Conservation (phyloP, 1,140 invertebrate genomes). For the Microplitis mediator region DNA sequence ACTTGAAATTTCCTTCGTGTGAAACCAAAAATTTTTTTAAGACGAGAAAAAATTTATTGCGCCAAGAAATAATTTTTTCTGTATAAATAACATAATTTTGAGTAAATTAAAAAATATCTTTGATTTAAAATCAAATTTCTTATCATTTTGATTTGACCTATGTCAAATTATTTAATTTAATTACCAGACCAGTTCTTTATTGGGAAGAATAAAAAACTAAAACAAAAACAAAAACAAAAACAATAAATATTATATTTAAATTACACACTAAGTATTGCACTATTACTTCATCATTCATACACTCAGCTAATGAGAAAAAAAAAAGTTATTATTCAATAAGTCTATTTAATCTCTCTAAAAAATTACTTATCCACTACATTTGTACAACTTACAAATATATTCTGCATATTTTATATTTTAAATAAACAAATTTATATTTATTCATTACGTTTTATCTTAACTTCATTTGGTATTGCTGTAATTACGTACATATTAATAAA, state of each 20-base stretch:
- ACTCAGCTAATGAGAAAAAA: conserved; percentile 21
- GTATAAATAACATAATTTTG: too few species aligned
- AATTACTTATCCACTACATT: conserved; percentile 59
- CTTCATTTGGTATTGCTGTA: conserved; percentile 21
- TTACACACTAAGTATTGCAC: conserved; percentile 59
- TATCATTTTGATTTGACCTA: too few species aligned
- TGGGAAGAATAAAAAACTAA: too few species aligned
- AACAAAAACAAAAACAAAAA: background rate
- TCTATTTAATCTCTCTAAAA: conserved; percentile 55
- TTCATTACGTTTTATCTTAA: conserved; percentile 29
- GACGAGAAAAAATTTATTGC: too few species aligned
- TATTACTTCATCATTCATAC: conserved; percentile 45
- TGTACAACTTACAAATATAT: conserved; percentile 60
- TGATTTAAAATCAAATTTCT: too few species aligned
- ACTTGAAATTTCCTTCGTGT: too few species aligned
- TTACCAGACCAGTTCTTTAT: too few species aligned
- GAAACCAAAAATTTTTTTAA: too few species aligned
- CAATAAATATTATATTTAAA: conserved; percentile 5
- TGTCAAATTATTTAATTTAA: too few species aligned
- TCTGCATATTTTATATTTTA: conserved; percentile 22
- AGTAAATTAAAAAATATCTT: too few species aligned
- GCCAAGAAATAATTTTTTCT: too few species aligned
- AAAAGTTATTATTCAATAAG: conserved; percentile 43
- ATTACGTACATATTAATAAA: conserved; percentile 2
- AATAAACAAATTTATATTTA: conserved; percentile 29